These are phyloP conservation scores for Antheraea yamamai DNA, from an alignment of 2,888 invertebrate genomes.

Conservation along the genomic window DNA sequence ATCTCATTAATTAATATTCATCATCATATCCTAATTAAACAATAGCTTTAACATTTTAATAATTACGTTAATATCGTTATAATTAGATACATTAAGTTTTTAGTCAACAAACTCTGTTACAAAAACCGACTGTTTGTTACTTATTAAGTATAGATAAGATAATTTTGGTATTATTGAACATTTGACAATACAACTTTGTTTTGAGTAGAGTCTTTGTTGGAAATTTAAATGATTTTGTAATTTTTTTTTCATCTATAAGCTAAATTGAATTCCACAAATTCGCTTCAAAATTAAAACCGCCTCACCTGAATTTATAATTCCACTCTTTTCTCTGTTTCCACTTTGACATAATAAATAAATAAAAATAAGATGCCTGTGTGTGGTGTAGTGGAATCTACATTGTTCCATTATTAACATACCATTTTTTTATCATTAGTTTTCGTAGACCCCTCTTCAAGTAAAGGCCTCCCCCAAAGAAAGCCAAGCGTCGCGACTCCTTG, in stretches of 20 bases:
- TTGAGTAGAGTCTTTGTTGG: background rate
- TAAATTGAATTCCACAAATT: background rate
- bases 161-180: background rate
- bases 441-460: no score
- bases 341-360: no score
- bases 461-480: no score
- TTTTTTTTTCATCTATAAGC: background rate
- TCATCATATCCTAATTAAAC: background rate
- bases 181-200: background rate
- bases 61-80: background rate
- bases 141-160: background rate
- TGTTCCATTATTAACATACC: no score
- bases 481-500: no score
- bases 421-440: no score
- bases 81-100: background rate
- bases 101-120: background rate
- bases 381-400: no score
- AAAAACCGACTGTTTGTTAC: background rate
- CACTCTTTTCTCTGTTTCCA: no score
- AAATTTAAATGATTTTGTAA: background rate
- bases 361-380: no score
- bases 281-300: background rate
- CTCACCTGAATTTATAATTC: no score
- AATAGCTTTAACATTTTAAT: background rate
- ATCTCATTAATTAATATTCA: background rate